Evolutionary conservation across 2,888 invertebrate species (phyloP).

Genomic region (Orthosia gracilis): DNA sequence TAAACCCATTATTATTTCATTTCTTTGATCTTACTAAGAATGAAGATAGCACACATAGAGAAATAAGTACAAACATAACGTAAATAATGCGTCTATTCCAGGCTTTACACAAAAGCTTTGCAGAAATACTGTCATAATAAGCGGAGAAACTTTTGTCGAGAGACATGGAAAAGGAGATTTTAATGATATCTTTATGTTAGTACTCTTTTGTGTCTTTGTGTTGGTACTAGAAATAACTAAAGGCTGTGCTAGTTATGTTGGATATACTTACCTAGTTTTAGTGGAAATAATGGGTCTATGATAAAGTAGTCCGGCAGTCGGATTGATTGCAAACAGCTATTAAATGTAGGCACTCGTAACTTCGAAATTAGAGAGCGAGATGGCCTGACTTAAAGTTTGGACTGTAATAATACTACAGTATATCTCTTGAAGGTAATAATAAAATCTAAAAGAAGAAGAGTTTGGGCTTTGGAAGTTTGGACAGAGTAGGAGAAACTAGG

Average conservation of each 20-base stretch:
- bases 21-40: conserved; percentile 48
- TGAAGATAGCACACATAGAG: conserved; percentile 35
- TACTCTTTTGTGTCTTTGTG: conserved; percentile 52
- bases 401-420: no score
- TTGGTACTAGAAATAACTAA: conserved; percentile 50
- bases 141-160: conserved; percentile 62
- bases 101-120: conserved; percentile 62
- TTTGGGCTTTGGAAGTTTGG: no score
- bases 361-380: neutral
- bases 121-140: conserved; percentile 67
- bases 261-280: conserved; percentile 10
- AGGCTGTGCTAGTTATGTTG: conserved; percentile 38
- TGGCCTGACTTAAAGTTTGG: neutral
- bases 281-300: conserved; percentile 12
- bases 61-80: conserved; percentile 39
- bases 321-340: neutral
- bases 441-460: no score
- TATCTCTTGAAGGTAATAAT: no score
- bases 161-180: conserved; percentile 67
- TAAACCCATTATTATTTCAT: conserved; percentile 28
- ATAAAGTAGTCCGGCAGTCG: neutral
- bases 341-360: no score
- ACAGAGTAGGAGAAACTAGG: neutral
- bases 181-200: conserved; percentile 67
- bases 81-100: conserved; percentile 49